These are phyloP conservation scores for Bombyx mori DNA, from an alignment of 1,140 invertebrate species.

Conservation along the genomic window ASM3026992v2 NC_085119.1:5338501-5339000, in stretches of 20 bases:
- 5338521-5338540: conserved; percentile 11
- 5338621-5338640: conserved; percentile 33
- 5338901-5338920: too few species aligned
- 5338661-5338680: conserved; percentile 15
- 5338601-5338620: conserved; percentile 40
- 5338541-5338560: conserved; percentile 40
- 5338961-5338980: too few species aligned
- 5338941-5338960: too few species aligned
- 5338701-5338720: not conserved
- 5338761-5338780: too few species aligned
- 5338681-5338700: not conserved
- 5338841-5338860: too few species aligned
- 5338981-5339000: not conserved
- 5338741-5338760: not conserved
- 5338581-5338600: conserved; percentile 44
- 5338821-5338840: too few species aligned
- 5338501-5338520: not conserved
- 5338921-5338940: too few species aligned
- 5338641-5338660: conserved; percentile 34
- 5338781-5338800: too few species aligned
- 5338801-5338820: too few species aligned
- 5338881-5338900: too few species aligned
- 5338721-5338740: not conserved
- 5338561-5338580: conserved; percentile 44
- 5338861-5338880: too few species aligned